Evolutionary conservation across 2,888 invertebrate genomes (phyloP).

Genomic region (Thecocarcelia acutangulata): DNA sequence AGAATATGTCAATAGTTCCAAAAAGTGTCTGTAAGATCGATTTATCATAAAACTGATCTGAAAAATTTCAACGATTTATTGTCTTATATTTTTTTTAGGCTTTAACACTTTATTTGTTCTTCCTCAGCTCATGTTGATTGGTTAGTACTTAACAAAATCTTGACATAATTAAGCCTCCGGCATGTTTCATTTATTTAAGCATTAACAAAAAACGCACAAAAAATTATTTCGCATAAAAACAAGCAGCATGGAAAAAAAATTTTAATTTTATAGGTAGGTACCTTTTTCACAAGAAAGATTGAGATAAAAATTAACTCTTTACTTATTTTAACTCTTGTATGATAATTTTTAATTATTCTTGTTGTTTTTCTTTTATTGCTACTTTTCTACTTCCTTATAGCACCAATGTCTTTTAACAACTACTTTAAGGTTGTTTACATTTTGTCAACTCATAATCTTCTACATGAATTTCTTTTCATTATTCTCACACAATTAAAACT

Average conservation of each 20-base stretch:
- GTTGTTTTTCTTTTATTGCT: conserved; percentile 29
- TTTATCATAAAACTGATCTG: conserved; percentile 14
- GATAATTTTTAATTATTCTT: conserved; percentile 24
- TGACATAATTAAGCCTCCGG: conserved; percentile 55
- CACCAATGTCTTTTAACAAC: conserved; percentile 65
- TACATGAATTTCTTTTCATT: conserved; percentile 45
- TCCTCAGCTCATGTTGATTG: conserved; percentile 8
- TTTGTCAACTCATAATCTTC: conserved; percentile 67
- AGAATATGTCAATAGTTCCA: too few relatives aligned
- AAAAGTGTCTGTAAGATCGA: background rate
- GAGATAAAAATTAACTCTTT: conserved; percentile 25
- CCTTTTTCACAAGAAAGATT: background rate
- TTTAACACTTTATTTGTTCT: conserved; percentile 45
- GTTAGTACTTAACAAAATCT: conserved; percentile 53
- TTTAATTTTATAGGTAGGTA: too few relatives aligned
- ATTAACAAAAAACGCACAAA: conserved; percentile 33
- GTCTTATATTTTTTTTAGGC: conserved; percentile 4
- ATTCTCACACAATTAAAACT: conserved; percentile 27
- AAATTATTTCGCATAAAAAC: conserved; percentile 13
- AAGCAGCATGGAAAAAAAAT: background rate
- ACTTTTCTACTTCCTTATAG: conserved; percentile 62
- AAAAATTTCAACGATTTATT: conserved; percentile 16
- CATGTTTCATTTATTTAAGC: conserved; percentile 48
- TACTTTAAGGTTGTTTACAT: conserved; percentile 67
- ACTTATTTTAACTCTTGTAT: conserved; percentile 12